These are phyloP conservation scores for Lordiphosa collinella DNA, from an alignment of 1,140 invertebrate genomes.

Conservation along the genomic window DNA sequence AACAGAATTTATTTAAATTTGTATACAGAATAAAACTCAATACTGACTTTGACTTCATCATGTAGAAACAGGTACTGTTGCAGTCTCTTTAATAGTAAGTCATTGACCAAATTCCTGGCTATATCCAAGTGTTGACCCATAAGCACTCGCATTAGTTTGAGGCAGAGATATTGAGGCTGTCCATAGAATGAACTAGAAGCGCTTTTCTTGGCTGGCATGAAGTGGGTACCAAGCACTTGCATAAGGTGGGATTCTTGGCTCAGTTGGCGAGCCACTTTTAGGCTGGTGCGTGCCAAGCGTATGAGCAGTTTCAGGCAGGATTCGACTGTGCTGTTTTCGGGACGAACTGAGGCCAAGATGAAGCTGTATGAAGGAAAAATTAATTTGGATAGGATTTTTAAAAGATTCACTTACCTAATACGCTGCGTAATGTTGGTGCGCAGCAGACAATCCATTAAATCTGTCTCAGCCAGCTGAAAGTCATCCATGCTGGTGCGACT, in stretches of 20 bases:
- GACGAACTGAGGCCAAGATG: slow-evolving; percentile 84
- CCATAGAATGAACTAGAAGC: slow-evolving; percentile 38
- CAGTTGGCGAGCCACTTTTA: slow-evolving; percentile 82
- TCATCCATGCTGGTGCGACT: slow-evolving; percentile 87
- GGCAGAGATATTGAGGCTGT: slow-evolving; percentile 54
- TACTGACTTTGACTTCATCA: slow-evolving; percentile 55
- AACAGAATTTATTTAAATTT: slow-evolving; percentile 5
- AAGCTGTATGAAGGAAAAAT: slow-evolving; percentile 82
- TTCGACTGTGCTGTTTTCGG: slow-evolving; percentile 84
- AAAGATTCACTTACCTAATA: slow-evolving; percentile 82
- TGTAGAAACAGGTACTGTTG: slow-evolving; percentile 56
- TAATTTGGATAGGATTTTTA: no score
- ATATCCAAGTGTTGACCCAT: slow-evolving; percentile 61
- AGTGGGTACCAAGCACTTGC: slow-evolving; percentile 82
- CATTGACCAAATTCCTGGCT: slow-evolving; percentile 40
- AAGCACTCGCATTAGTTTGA: slow-evolving; percentile 67
- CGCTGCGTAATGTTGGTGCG: slow-evolving; percentile 88
- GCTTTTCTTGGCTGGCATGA: slow-evolving; percentile 79
- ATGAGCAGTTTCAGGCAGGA: slow-evolving; percentile 86
- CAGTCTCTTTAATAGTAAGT: slow-evolving; percentile 34
- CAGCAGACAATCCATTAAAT: slow-evolving; percentile 86
- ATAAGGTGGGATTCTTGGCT: slow-evolving; percentile 82
- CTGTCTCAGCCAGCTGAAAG: slow-evolving; percentile 89
- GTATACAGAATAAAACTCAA: not conserved
- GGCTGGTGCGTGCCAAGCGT: slow-evolving; percentile 85